Conservation (phyloP, 1,140 invertebrate species). For the Wiebesia pumilae region DNA sequence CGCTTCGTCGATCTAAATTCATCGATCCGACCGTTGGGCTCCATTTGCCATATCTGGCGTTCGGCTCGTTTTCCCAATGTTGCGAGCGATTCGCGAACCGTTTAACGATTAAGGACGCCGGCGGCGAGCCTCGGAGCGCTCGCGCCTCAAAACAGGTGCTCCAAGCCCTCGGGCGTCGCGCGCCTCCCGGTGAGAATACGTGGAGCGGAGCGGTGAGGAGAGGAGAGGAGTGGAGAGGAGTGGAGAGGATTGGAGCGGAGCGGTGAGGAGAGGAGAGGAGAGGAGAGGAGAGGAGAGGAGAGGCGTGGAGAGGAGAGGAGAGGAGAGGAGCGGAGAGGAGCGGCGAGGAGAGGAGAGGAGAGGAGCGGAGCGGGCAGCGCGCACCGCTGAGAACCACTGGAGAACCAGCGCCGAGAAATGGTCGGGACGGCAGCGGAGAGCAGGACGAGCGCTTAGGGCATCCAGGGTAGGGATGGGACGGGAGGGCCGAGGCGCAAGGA, state of each 20-base stretch:
- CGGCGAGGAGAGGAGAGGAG: too few relatives aligned
- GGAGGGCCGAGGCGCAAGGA: slow-evolving; percentile 54
- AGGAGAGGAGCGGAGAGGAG: too few relatives aligned
- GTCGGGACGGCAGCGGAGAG: neutral
- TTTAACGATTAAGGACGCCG: neutral
- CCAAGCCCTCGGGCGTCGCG: neutral
- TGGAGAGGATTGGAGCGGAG: too few relatives aligned
- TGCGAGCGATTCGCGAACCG: neutral
- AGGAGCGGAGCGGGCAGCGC: neutral
- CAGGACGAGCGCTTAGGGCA: slow-evolving; percentile 2
- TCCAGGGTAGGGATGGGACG: slow-evolving; percentile 56
- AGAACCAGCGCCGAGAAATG: neutral
- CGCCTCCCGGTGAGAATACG: too few relatives aligned
- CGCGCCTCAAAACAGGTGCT: slow-evolving; percentile 7
- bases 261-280: too few relatives aligned
- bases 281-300: neutral
- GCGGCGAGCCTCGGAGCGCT: neutral
- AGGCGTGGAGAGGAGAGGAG: too few relatives aligned
- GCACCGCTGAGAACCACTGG: slow-evolving; percentile 3
- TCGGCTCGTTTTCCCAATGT: too few relatives aligned
- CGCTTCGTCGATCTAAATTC: too few relatives aligned
- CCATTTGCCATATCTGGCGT: too few relatives aligned
- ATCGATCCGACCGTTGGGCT: too few relatives aligned
- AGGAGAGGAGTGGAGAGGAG: too few relatives aligned
- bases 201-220: neutral